Evolutionary conservation across 2,888 invertebrate species (phyloP).

Genomic region (Melanostoma scalare): DNA sequence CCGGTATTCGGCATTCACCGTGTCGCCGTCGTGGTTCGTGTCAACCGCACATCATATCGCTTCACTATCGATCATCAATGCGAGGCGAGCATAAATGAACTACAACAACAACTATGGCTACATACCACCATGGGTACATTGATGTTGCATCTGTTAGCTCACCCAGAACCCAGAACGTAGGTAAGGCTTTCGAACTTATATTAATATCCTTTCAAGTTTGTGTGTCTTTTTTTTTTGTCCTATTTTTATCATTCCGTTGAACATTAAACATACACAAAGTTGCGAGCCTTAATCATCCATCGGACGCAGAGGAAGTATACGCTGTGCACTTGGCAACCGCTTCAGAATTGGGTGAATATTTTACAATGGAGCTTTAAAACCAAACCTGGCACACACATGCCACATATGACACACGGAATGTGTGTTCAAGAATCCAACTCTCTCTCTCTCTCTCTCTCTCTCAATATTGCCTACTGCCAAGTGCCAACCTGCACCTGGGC

Average conservation of each 20-base stretch:
- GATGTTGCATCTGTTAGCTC: slow-evolving; percentile 40
- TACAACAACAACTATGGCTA: not conserved
- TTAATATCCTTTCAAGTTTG: slow-evolving; percentile 34
- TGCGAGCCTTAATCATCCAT: slow-evolving; percentile 15
- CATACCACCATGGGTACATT: slow-evolving; percentile 10
- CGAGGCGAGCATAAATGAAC: slow-evolving; percentile 33
- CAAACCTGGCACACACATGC: not conserved
- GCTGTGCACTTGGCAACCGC: slow-evolving; percentile 16
- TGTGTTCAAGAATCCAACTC: slow-evolving; percentile 26
- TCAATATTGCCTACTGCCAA: slow-evolving; percentile 19
- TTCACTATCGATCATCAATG: slow-evolving; percentile 37
- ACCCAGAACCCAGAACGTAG: slow-evolving; percentile 2
- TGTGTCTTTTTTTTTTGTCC: not conserved
- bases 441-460: slow-evolving; percentile 3
- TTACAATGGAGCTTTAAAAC: slow-evolving; percentile 2
- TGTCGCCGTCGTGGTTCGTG: slow-evolving; percentile 11
- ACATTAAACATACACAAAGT: slow-evolving; percentile 1
- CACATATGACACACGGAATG: slow-evolving; percentile 33
- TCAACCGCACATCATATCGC: slow-evolving; percentile 21
- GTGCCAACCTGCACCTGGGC: slow-evolving; percentile 49
- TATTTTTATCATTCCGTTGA: not conserved
- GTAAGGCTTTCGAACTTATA: slow-evolving; percentile 47
- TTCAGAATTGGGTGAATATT: slow-evolving; percentile 9
- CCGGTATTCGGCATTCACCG: not conserved
- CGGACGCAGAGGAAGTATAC: not conserved